Conservation (phyloP, 2,113 vertebrate genomes). For the Rhinogobius similis region DNA sequence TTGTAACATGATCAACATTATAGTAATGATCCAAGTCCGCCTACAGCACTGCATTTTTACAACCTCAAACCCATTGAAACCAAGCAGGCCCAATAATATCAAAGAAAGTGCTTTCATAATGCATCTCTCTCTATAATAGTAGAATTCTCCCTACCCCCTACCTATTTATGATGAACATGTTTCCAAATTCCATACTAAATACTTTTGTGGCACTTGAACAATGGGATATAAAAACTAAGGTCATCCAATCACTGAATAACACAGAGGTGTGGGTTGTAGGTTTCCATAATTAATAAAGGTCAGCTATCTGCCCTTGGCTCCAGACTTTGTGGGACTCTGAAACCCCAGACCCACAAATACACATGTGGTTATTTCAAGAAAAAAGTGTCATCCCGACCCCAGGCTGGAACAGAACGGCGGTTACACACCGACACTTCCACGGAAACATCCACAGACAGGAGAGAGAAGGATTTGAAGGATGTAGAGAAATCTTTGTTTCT, state of each 20-base stretch:
- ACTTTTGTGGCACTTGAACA: background rate
- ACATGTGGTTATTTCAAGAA: slow-evolving; percentile 70
- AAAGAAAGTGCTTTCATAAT: no score
- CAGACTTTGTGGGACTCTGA: slow-evolving; percentile 27
- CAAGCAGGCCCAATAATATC: no score
- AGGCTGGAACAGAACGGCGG: slow-evolving; percentile 52
- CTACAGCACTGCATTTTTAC: no score
- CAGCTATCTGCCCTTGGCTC: slow-evolving; percentile 54
- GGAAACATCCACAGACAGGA: slow-evolving; percentile 6
- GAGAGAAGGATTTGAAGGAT: background rate
- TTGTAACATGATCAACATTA: no score
- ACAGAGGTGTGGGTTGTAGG: slow-evolving; percentile 31
- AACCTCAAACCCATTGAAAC: no score
- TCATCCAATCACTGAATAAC: slow-evolving; percentile 36
- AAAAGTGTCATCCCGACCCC: slow-evolving; percentile 54
- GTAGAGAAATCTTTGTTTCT: slow-evolving; percentile 2
- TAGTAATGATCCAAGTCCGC: no score
- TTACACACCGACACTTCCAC: slow-evolving; percentile 6
- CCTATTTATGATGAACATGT: background rate
- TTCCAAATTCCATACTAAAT: background rate
- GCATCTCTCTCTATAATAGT: background rate
- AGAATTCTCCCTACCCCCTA: background rate
- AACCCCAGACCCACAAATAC: slow-evolving; percentile 22
- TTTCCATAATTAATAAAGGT: slow-evolving; percentile 71
- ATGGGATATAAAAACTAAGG: background rate